These are phyloP conservation scores for Pharmacophagus antenor DNA, from an alignment of 2,888 invertebrate genomes.

Conservation along the genomic window DNA sequence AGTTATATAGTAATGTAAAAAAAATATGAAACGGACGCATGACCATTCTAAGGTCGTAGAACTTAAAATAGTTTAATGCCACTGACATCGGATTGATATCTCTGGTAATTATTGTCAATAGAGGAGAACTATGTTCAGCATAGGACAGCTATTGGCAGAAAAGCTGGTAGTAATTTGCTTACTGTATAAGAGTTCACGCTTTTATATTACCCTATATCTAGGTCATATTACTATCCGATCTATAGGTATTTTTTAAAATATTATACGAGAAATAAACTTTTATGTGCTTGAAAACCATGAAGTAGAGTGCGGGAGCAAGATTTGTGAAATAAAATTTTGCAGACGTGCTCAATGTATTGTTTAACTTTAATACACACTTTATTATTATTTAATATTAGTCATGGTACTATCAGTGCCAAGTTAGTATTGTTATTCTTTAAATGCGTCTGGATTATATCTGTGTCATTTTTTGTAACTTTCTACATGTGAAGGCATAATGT, in stretches of 20 bases:
- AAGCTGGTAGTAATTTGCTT: not conserved
- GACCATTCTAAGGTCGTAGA: not conserved
- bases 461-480: not conserved
- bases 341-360: not conserved
- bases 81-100: not conserved
- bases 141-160: not conserved
- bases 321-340: not conserved
- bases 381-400: not conserved
- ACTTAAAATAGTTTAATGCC: not conserved
- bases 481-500: not conserved
- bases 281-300: not conserved
- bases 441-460: not conserved
- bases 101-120: not conserved
- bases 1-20: too few relatives aligned
- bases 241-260: too few relatives aligned
- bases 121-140: not conserved
- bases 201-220: too few relatives aligned
- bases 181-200: not conserved
- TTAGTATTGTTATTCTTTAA: not conserved
- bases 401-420: not conserved
- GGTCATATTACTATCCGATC: too few relatives aligned
- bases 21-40: too few relatives aligned
- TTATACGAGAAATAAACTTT: not conserved
- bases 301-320: not conserved
- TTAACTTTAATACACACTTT: constrained; percentile 2